Base-by-base conservation (phyloP, 2,113 vertebrate genomes). In the Dermatemys mawii region DNA sequence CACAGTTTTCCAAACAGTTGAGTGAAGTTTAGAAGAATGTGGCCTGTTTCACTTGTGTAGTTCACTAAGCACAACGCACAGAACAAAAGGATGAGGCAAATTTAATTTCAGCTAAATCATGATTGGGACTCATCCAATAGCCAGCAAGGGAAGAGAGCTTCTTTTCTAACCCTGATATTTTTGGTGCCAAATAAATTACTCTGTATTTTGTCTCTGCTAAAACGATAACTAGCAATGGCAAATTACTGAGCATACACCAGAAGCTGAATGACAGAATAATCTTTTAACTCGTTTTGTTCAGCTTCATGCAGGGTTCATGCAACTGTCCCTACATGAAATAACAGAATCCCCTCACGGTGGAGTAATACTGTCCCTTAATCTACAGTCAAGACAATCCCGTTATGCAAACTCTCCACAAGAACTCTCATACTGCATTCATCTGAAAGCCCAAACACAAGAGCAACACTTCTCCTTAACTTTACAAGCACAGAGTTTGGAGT, bases 381-480 rank as follows among this genome's bases (percentile, higher is more conserved):
- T n/a, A n/a, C n/a, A n/a, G n/a, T n/a, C n/a, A n/a, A n/a, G n/a
- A n/a, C 21, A 73, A 24, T 73, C 70, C 38, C 38, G 41, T 22
- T 73, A 22, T 78, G 51, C 1, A 1, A 76, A 88, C 86, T 83
- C 32, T 91, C 90, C 93, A 82, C 78, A 84, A 84, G 94, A 88
- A 29, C 29, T 83, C 89, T 14, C 16, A 46, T 84, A 86, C 75
- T 46, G 81, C 86, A 29, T 32, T 82, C 93, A 94, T 91, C 91
- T 90, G 84, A 84, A 90, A 84, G 51, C 90, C 94, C 49, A 86
- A 75, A 44, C 70, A 85, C 83, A 94, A 90, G 84, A 93, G 91
- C 90, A 92, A 91, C 78, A 67, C 78, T 86, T 89, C 86, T 84
- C 83, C 86, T 90, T 63, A 93, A 94, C 93, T 95, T 86, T 87